phyloP scores from a whole-genome alignment of 2,888 invertebrate genomes.

The Clostera curtula region DNA sequence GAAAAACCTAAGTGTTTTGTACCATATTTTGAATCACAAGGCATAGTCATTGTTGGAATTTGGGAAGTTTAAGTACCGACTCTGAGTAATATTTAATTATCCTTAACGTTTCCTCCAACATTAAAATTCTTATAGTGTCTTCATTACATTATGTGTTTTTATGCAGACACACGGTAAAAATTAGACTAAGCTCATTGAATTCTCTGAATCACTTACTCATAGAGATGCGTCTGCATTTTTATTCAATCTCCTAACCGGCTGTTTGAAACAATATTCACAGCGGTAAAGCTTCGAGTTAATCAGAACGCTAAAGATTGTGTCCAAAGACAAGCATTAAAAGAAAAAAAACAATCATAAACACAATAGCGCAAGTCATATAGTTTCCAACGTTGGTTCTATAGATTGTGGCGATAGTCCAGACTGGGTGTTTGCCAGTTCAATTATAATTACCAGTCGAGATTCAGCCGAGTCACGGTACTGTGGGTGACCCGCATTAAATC shows the following conservation, averaged over 20 bases:
- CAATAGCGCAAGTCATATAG: conserved; percentile 72
- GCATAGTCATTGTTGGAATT: no score
- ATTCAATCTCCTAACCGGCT: conserved; percentile 47
- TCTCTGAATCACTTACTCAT: conserved; percentile 11
- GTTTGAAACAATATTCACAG: conserved; percentile 66
- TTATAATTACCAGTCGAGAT: conserved; percentile 68
- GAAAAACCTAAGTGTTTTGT: no score
- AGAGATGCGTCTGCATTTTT: conserved; percentile 16
- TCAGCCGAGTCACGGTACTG: conserved; percentile 63
- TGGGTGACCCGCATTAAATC: conserved; percentile 75
- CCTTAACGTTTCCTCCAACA: conserved; percentile 6
- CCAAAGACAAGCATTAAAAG: conserved; percentile 62
- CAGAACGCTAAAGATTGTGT: conserved; percentile 74
- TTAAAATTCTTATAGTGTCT: conserved; percentile 17
- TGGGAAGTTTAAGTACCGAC: no score
- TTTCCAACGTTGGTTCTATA: conserved; percentile 57
- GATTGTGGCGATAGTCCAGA: conserved; percentile 60
- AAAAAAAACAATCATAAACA: conserved; percentile 67
- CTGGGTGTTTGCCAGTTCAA: conserved; percentile 75
- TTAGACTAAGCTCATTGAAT: conserved; percentile 12
- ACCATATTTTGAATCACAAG: no score
- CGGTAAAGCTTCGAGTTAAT: conserved; percentile 68
- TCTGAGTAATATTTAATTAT: no score
- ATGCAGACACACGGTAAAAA: no score
- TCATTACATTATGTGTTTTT: conserved; percentile 7